Base-by-base conservation (phyloP, 2,113 vertebrate species). In the Laticauda laticaudata region DNA sequence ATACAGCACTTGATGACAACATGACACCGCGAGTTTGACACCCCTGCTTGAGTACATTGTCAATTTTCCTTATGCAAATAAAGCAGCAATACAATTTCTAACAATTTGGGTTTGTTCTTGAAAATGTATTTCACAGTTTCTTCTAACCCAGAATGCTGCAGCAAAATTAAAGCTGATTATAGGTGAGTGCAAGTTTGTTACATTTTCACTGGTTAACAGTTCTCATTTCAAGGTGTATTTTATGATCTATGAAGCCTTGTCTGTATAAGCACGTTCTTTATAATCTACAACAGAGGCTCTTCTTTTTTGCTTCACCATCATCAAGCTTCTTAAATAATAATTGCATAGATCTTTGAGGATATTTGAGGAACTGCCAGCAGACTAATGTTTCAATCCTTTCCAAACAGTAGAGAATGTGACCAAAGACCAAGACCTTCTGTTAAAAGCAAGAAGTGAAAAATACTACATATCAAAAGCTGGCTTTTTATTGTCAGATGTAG, bases 351-450 rank as follows among this genome's bases (percentile, higher is more conserved):
- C 92, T 96, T 95, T 55, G 86, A 96, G 91, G 95, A 95, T 96
- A 93, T 96, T 95, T 57, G 87, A 96, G 92, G 94, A 95, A 96
- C 94, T 96, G 96, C 92, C 96, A 97, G 95, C 93, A 95, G 93
- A 94, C 95, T 96, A 93, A 95, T 90, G 91, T 96, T 94, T 91
- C 93, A 95, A 90, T 96, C 94, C 75, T 92, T 92, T 94, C 87
- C 89, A 92, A 95, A 86, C 93, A 93, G 94, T 75, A 92, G 88
- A 92, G 20, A 45, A 81, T 14, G 94, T 92, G 89, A 96, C 93
- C 95, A 96, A 96, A 92, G 91, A 92, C 94, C 94, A 95, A 87
- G 89, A 91, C 90, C 93, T 95, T 94, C 95, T 96, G 93, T 93
- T 91, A 95, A 94, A 94, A 90, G 93, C 91, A 95, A 61, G 18